These are phyloP conservation scores for Melieria picta DNA, from an alignment of 2,888 invertebrate species.

Conservation along the genomic window DNA sequence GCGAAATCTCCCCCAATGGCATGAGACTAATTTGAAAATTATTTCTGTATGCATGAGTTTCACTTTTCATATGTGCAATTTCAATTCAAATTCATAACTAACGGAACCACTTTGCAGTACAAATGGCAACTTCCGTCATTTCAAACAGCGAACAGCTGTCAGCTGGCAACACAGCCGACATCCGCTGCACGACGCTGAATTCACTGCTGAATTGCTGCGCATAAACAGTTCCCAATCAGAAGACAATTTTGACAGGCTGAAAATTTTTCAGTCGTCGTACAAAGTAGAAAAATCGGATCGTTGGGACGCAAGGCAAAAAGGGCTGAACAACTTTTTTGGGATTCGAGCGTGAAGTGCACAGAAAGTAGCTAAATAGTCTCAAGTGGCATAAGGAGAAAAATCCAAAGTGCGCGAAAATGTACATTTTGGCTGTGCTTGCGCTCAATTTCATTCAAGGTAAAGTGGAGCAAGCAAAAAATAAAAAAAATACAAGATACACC, in stretches of 20 bases:
- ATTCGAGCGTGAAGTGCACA: too few relatives aligned
- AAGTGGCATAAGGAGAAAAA: conserved; percentile 1
- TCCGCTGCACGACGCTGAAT: background rate
- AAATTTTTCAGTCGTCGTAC: conserved; percentile 20
- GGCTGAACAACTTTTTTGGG: too few relatives aligned
- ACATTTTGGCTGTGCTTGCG: conserved; percentile 59
- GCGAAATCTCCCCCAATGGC: too few relatives aligned
- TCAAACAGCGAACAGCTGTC: background rate
- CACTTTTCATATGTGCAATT: too few relatives aligned
- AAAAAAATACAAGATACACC: conserved; percentile 15
- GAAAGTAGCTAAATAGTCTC: too few relatives aligned
- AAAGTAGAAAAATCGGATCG: conserved; percentile 14
- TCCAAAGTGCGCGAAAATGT: conserved; percentile 54
- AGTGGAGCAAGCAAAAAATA: conserved; percentile 19
- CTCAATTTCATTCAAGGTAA: conserved; percentile 64
- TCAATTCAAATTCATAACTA: background rate
- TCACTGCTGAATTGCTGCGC: background rate
- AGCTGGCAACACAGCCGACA: background rate
- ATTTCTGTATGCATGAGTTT: too few relatives aligned
- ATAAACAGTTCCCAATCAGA: conserved; percentile 11
- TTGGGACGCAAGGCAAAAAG: too few relatives aligned
- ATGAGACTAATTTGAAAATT: too few relatives aligned
- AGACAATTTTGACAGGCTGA: conserved; percentile 23
- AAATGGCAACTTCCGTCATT: background rate
- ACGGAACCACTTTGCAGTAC: background rate